Base-by-base conservation (phyloP, 2,797 vertebrate species). In the Enteromius anoplus region DNA sequence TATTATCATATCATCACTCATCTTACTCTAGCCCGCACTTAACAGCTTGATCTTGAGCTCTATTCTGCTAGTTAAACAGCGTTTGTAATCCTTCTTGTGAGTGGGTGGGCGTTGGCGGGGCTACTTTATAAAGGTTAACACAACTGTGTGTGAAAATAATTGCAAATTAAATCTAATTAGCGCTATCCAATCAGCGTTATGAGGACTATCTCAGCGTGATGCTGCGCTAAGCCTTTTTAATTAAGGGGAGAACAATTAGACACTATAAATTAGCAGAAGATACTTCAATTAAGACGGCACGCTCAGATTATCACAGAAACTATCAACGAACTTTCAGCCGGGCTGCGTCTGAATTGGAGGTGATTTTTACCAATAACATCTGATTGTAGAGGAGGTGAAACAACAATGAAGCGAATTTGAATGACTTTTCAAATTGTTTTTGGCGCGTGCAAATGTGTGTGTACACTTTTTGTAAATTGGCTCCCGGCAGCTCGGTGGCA, bases 61-160 rank as follows among this genome's bases (percentile, higher is more conserved):
- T 79, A 77, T 71, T 86, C 53, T 55, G 40, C 80, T 85, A 87
- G 58, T 34, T 83, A 78, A 88, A 89, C 89, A 87, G 82, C 84
- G 70, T 88, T 84, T 34, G 49, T 78, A 70, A 78, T 82, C 71
- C 58, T 90, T 87, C 85, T 87, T 92, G 90, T 92, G 91, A 93
- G 93, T 93, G 92, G 90, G 89, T 90, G 91, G 80, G 60, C 47
- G 4, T 60, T 79, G 34, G 49, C 15, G 84, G 86, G 69, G 73
- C 91, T 90, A 91, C 91, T 93, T 93, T 93, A 58, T 94, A 93
- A 93, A 93, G 92, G 89, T 90, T 92, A 88, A 85, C 84, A 85
- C 90, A 85, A 87, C 91, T 90, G 88, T 92, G 92, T 93, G 90
- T 68, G 84, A 86, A 89, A 89, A 89, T 89, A 89, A 90, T 90